Percentiles rank a stretch among this genome's conserved stretches.
phyloP scores from a whole-genome alignment of 2,797 vertebrate species.

The Protonibea diacanthus region DNA sequence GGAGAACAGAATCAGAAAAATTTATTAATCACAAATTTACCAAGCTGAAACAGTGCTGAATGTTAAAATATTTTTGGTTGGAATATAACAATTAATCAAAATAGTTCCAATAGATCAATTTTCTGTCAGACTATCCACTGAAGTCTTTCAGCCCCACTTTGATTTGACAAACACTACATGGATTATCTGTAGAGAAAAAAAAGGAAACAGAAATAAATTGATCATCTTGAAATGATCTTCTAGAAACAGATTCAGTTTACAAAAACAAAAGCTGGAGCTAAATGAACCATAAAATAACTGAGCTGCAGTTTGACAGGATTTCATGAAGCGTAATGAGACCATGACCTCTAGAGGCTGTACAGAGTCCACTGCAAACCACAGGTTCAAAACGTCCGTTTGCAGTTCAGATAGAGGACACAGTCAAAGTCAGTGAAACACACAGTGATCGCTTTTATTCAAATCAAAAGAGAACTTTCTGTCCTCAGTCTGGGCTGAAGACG shows the following conservation, averaged over 20 bases:
- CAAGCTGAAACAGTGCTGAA: background rate
- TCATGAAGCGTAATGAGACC: background rate
- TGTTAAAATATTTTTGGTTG: background rate
- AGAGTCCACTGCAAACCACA: background rate
- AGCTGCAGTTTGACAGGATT: background rate
- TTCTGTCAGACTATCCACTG: background rate
- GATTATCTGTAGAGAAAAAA: background rate
- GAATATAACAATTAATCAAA: background rate
- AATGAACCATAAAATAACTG: background rate
- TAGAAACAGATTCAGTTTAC: background rate
- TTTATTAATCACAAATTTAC: background rate
- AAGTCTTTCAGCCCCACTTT: background rate
- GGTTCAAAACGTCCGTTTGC: background rate
- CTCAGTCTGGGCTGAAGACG: background rate
- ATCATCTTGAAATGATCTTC: background rate
- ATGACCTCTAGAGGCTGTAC: conserved; percentile 37
- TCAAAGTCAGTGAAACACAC: conserved; percentile 19
- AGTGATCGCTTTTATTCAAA: conserved; percentile 66
- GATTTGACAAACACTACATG: background rate
- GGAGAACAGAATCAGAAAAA: no score
- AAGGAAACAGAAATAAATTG: background rate
- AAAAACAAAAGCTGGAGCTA: background rate
- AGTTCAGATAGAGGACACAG: background rate
- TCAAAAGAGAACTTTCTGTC: conserved; percentile 33
- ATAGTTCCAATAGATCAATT: background rate